These are phyloP conservation scores for Sebastes iracundus DNA, from an alignment of 2,797 vertebrate genomes.

Conservation along the genomic window DNA sequence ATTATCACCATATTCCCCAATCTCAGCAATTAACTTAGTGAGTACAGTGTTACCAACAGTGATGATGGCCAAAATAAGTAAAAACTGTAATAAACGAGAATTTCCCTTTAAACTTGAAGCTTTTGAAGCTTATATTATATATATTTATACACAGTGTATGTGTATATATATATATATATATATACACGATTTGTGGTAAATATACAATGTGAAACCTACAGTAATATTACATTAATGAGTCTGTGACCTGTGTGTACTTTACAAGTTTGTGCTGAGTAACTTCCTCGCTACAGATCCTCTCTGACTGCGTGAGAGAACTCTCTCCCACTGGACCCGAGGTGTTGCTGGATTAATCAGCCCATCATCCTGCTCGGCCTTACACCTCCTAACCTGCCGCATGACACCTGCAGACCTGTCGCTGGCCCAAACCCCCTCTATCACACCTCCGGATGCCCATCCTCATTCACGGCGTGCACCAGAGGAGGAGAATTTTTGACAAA, in stretches of 20 bases:
- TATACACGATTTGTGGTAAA: background rate
- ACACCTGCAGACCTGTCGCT: conserved; percentile 64
- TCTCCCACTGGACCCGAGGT: conserved; percentile 65
- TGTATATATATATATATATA: too few relatives aligned
- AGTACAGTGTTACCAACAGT: background rate
- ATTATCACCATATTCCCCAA: background rate
- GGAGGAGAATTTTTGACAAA: conserved; percentile 38
- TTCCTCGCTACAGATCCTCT: conserved; percentile 6
- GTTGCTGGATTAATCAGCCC: conserved; percentile 77
- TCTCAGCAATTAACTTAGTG: background rate
- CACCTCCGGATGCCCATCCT: conserved; percentile 46
- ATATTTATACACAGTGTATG: background rate
- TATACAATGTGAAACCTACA: background rate
- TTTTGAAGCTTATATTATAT: background rate
- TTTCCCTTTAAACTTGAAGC: background rate
- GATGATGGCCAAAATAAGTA: background rate
- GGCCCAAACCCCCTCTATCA: conserved; percentile 51
- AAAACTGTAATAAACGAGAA: background rate
- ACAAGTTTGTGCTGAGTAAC: conserved; percentile 9
- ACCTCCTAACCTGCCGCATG: conserved; percentile 62
- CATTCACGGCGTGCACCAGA: conserved; percentile 15
- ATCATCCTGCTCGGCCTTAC: conserved; percentile 69
- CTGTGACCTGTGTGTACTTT: conserved; percentile 14
- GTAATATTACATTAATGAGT: background rate
- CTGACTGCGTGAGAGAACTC: conserved; percentile 27